Evolutionary conservation across 2,888 invertebrate species (phyloP).

Genomic region (Yponomeuta plumbellus): DNA sequence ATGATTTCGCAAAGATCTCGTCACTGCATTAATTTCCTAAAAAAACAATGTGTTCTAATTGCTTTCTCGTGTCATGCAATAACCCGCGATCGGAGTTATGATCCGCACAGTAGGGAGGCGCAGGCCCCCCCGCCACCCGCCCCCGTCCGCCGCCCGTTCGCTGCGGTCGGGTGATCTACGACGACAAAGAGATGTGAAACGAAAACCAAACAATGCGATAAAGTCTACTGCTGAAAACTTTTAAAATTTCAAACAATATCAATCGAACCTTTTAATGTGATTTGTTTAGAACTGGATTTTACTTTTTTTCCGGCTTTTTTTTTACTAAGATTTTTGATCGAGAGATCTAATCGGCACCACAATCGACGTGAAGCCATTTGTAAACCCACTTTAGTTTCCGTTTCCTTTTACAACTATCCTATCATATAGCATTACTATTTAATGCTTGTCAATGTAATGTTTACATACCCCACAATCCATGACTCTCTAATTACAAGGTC

Average conservation of each 20-base stretch:
- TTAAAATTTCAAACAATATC: background rate
- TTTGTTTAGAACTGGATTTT: background rate
- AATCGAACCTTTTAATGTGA: background rate
- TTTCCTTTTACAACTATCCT: too few species aligned
- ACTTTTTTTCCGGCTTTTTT: too few species aligned
- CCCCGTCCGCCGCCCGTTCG: background rate
- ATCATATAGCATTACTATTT: too few species aligned
- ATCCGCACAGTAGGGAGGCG: background rate
- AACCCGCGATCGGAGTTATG: background rate
- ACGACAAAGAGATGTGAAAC: background rate
- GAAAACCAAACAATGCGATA: background rate
- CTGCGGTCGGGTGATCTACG: background rate
- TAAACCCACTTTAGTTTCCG: too few species aligned
- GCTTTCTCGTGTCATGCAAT: background rate
- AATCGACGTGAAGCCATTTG: too few species aligned
- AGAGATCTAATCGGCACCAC: too few species aligned
- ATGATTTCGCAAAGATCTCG: background rate
- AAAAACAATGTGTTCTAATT: background rate
- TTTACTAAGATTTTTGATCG: too few species aligned
- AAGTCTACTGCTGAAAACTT: background rate
- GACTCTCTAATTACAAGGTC: too few species aligned
- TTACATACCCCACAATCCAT: too few species aligned
- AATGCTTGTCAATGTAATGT: too few species aligned
- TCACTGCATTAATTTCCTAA: background rate
- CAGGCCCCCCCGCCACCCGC: background rate